Percentiles rank a stretch among this genome's conserved stretches.
These are phyloP conservation scores for Trichacis sp. DNA, from an alignment of 2,888 invertebrate genomes.

Conservation along the genomic window DNA sequence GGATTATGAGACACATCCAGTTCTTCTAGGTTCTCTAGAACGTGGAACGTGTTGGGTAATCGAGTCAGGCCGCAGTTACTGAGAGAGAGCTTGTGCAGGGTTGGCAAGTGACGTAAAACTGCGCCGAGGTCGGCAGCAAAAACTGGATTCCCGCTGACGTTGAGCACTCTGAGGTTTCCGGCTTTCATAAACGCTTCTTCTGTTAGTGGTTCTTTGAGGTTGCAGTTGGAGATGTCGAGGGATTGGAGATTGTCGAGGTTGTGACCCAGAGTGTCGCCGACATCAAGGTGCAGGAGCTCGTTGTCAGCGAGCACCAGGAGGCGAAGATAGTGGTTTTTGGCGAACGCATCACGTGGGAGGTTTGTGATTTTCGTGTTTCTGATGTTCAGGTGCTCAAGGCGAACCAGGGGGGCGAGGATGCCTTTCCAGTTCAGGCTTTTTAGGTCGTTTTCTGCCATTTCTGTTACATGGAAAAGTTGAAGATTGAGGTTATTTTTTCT, in stretches of 20 bases:
- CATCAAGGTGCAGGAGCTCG: constrained; percentile 75
- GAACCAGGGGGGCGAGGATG: constrained; percentile 73
- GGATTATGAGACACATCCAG: constrained; percentile 80
- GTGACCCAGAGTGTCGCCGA: constrained; percentile 75
- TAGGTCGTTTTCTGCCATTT: constrained; percentile 74
- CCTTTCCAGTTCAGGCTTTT: constrained; percentile 74
- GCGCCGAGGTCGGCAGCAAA: constrained; percentile 77
- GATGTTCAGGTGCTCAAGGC: constrained; percentile 76
- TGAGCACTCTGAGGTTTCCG: constrained; percentile 75
- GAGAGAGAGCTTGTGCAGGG: constrained; percentile 76
- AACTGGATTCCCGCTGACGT: constrained; percentile 77
- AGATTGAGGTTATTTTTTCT: too few relatives aligned
- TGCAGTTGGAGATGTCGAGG: constrained; percentile 78
- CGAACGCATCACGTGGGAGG: constrained; percentile 76
- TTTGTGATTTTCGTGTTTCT: constrained; percentile 74
- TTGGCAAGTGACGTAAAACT: constrained; percentile 76
- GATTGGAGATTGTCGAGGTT: constrained; percentile 76
- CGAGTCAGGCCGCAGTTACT: constrained; percentile 77
- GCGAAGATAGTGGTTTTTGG: constrained; percentile 75
- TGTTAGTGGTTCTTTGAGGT: constrained; percentile 76
- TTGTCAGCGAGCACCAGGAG: constrained; percentile 77
- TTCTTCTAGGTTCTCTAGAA: constrained; percentile 76
- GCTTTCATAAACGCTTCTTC: constrained; percentile 78
- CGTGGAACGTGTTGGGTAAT: constrained; percentile 77
- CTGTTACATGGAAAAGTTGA: too few relatives aligned